Evolutionary conservation across 2,113 vertebrate species (phyloP), one percentile per base, ranked within the genome.

Genomic region (Lasiurus cinereus): DNA sequence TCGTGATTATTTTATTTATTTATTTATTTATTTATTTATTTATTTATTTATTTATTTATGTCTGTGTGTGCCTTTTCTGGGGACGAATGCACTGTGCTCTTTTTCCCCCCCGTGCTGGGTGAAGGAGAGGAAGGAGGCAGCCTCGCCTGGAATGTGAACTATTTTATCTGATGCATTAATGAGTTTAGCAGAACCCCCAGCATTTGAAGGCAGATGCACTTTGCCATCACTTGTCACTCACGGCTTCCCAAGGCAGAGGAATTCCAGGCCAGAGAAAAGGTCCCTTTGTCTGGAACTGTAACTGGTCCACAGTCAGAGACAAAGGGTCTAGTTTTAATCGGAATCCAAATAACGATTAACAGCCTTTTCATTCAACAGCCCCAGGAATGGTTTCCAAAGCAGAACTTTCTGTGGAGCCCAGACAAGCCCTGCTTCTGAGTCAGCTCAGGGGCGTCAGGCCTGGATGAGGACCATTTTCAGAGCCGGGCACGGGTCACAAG

Each of bases 91-190:
- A 97, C 96, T 97, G 97, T 97, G 98, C 90, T 97, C 97, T 97
- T 97, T 97, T 96, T 97, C 96, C 59, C 27, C 9, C 84, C 79
- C 95, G 97, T 94, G 97, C 97, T 97, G 94, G 97, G 94, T 97
- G 95, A 98, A 97, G 98, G 98, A 98, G 54, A 91, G 88, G 94
- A 96, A 72, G 93, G 59, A 73, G 77, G 80, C 76, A 27, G 78
- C 90, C 73, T 79, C 54, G 98, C 96, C 96, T 98, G 98, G 98
- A 98, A 98, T 98, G 98, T 93, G 76, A 98, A 97, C 97, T 98
- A 98, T 98, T 98, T 98, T 98, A 98, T 98, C 98, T 97, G 97
- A 98, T 98, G 98, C 98, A 98, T 98, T 98, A 98, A 98, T 98
- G 98, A 98, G 98, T 96, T 97, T 96, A 98, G 94, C 97, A 98